Base-by-base conservation (phyloP, 1,140 invertebrate species). In the Campoletis sonorensis region DNA sequence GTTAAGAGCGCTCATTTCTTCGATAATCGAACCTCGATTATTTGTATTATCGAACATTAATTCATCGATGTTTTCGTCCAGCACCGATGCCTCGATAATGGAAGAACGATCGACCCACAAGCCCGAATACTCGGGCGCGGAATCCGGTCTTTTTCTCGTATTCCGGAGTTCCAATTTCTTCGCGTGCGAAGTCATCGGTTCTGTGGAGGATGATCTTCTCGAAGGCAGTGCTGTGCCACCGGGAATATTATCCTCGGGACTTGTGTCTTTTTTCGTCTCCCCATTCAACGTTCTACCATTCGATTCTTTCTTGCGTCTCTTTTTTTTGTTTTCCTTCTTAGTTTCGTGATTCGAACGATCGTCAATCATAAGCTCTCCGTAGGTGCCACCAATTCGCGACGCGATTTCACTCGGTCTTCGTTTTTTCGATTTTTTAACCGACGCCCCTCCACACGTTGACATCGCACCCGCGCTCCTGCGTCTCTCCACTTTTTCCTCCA, bases 371-470 rank as follows among this genome's bases (percentile, higher is more conserved):
- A 93, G 78, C 27, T 94, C 92, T 49, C 91, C 85, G 80, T 95
- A 94, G 4, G 92, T 93, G 71, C 94, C 93, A 18, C 91, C 92
- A 82, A 96, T 96, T 37, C 93, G 94, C 37, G 96, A 93, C 0
- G 95, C 95, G 84, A 97, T 96, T 86, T 97, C 96, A 86, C 96
- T 97, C 0, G 96, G 96, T 72, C 96, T 89, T 30, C 96, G 91
- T 73, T 94, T 94, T 84, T 94, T 90, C 10, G 80, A 81, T 73
- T 90, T 88, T 40, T 87, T 94, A 4, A 4, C n/a, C 10, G 5
- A 2, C 8, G 51, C n/a, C 4, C 18, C 16, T 88, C 64, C 26
- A 88, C 71, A 87, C 84, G 87, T 82, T 37, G 76, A 61, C 76
- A 79, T 79, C 54, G 90, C 88, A 90, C 91, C 87, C 61, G 85